These are phyloP conservation scores for Bujurquina vittata DNA, from an alignment of 2,113 vertebrate species.

Conservation along the genomic window DNA sequence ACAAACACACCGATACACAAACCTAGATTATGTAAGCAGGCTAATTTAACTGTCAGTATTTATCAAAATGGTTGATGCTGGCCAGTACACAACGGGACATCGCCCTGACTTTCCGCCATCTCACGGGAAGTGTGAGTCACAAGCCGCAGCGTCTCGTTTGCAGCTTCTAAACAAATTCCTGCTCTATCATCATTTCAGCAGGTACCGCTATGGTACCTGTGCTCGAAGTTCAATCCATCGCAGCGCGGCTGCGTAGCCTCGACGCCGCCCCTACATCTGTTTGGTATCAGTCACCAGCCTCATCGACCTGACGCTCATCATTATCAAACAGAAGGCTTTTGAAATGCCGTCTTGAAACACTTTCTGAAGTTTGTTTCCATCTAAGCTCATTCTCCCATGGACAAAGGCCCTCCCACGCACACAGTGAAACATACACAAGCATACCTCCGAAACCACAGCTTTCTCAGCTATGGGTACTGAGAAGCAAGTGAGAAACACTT, in stretches of 20 bases:
- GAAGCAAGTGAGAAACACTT: conserved; percentile 29
- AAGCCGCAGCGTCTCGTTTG: neutral
- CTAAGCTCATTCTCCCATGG: conserved; percentile 61
- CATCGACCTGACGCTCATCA: conserved; percentile 58
- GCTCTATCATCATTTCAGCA: neutral
- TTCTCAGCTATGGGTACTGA: conserved; percentile 26
- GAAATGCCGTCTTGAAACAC: conserved; percentile 59
- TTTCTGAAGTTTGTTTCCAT: conserved; percentile 69
- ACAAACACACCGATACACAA: conserved; percentile 53
- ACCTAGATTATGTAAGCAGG: conserved; percentile 31
- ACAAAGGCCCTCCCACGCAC: conserved; percentile 40
- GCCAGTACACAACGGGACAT: conserved; percentile 33
- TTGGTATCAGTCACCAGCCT: conserved; percentile 53
- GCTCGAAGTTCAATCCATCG: neutral
- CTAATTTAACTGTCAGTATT: conserved; percentile 38
- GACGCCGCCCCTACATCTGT: conserved; percentile 47
- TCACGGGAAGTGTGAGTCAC: neutral
- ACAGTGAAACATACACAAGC: conserved; percentile 12
- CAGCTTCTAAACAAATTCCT: neutral
- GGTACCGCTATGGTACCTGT: conserved; percentile 19
- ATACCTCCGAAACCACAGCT: conserved; percentile 40
- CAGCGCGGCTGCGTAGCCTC: neutral
- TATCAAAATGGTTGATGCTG: conserved; percentile 37
- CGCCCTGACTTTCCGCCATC: neutral
- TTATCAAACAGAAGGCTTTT: conserved; percentile 55